Evolutionary conservation across 2,888 invertebrate species (phyloP), one percentile per base, ranked within the genome.

Genomic region (Dascillus cervinus): DNA sequence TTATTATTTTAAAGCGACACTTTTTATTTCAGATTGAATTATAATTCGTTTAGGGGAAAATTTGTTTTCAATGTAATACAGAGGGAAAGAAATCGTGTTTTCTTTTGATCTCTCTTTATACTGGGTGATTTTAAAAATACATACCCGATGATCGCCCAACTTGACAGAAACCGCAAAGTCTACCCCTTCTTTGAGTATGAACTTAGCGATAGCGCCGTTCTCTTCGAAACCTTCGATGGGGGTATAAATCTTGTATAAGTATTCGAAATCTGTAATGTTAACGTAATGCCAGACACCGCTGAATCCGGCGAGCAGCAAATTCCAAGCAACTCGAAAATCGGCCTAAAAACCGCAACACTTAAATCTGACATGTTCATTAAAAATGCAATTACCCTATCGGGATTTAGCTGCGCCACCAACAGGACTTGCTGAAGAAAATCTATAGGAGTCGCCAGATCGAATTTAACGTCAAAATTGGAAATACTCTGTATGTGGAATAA

Each of bases 181-280:
- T 29, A 87, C 65, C 12, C 75, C 74, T 15, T 74, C 67, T 5
- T 71, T 67, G 35, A 76, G 72, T 1, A 83, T 67, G 41, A 82
- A 71, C 56, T 85, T 86, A 1, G 78, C 69, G 1, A 84, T 78
- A 4, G 82, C 66, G 0, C 86, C 86, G 49, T 82, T 85, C 53
- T 85, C 79, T 52, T 84, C 78, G 43, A 85, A 80, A 3, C 80
- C 79, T 48, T 77, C 73, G n/a, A 88, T 60, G 0, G 88, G 88
- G 0, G 86, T 84, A 53, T 77, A 84, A 21, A 87, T 62, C 45
- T 80, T 75, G 59, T 83, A 85, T 1, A 81, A 73, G 58, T 87
- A 86, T 41, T 85, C 79, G 42, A 88, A 84, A 60, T 87, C 78
- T 6, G 76, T 73, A 10, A 77, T 56, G 26, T 72, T 71, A 61